Evolutionary conservation across 1,140 invertebrate species (phyloP), one percentile per base, ranked within the genome.

Genomic region (Limonius californicus): DNA sequence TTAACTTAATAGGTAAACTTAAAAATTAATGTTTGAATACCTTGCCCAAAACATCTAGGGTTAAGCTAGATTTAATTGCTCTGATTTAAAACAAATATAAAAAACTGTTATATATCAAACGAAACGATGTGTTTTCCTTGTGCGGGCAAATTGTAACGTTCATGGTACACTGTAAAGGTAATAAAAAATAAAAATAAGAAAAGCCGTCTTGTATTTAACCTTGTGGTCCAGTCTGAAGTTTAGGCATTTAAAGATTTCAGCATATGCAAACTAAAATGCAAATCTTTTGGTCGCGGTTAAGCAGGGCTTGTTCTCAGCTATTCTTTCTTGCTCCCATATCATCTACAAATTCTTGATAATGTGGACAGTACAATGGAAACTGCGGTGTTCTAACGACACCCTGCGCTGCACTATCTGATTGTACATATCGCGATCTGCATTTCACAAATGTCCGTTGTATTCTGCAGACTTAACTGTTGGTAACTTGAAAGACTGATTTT

Each of bases 331-430:
- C 66, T 64, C 35, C 35, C 62, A 63, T 69, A 69, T 69, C 69
- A 69, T 70, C 67, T 67, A 67, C 64, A 63, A 68, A 70, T 68
- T 68, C 67, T 63, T 61, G 65, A 70, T 67, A 66, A 66, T 59
- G 60, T 35, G 42, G 64, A 66, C 64, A 66, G 64, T 50, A 66
- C 64, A 66, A 66, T 66, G 60, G 60, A 21, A 42, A 18, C 45
- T 23, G 20, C 61, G 61, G 61, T 62, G 61, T 62, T 62, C 55
- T 57, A 57, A 57, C 64, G 61, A 63, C 64, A 59, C 64, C 62
- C 57, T 23, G 32, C 21, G 47, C 35, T 20, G 39, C 55, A 19
- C n/a, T 57, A 62, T 62, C 61, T 62, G 61, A 62, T 62, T 57
- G 54, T 47, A 59, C 63, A 65, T 68, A 72, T 69, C 67, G 64